Conservation (phyloP, 1,140 invertebrate species). For the Tetramorium simillimum region DNA sequence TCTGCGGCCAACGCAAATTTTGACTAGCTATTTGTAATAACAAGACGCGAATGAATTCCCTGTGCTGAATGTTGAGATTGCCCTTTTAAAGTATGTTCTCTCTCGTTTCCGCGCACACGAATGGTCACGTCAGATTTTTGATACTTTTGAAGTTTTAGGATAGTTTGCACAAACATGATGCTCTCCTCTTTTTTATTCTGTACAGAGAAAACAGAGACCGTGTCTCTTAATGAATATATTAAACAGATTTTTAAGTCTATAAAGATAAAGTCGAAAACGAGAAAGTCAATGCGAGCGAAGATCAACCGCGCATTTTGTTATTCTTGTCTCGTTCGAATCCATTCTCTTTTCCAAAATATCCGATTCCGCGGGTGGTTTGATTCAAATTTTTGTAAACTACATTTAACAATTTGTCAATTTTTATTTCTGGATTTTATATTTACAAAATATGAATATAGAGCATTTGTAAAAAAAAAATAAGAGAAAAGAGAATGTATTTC, state of each 20-base stretch:
- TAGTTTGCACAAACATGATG: background rate
- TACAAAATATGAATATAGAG: background rate
- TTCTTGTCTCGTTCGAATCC: background rate
- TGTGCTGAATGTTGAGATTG: background rate
- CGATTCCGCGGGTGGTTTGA: background rate
- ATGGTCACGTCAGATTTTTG: background rate
- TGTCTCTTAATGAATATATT: background rate
- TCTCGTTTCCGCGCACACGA: background rate
- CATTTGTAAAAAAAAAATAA: background rate
- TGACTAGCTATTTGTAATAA: slow-evolving; percentile 46
- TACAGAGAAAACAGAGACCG: background rate
- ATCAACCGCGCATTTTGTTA: background rate
- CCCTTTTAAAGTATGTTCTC: slow-evolving; percentile 1
- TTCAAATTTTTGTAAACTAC: background rate
- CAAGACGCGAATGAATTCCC: slow-evolving; percentile 30
- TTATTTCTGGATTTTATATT: background rate
- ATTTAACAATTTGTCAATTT: slow-evolving; percentile 11
- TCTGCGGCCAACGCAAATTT: slow-evolving; percentile 54
- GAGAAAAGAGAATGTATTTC: background rate
- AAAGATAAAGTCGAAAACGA: slow-evolving; percentile 16
- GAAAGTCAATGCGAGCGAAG: too few species aligned
- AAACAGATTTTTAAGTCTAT: background rate
- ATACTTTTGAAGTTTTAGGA: background rate
- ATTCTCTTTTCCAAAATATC: background rate
- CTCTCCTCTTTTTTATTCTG: background rate